Conservation (phyloP, 2,113 vertebrate genomes). For the Perognathus longimembris region DNA sequence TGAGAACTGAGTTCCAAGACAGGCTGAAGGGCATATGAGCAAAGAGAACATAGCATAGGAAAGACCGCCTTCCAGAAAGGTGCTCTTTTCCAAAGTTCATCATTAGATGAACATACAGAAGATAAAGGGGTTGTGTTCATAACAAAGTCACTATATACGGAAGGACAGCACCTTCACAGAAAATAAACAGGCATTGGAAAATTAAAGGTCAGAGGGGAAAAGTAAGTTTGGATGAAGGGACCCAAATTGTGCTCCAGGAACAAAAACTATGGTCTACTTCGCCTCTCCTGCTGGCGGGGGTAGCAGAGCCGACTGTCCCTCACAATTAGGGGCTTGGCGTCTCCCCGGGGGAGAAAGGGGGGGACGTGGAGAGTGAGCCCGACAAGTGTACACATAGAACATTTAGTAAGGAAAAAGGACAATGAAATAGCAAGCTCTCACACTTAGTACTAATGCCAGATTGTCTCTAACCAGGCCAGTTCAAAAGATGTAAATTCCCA, state of each 20-base stretch:
- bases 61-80: too few species aligned
- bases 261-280: conserved; percentile 32
- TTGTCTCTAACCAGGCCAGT: not conserved
- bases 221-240: not conserved
- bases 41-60: not conserved
- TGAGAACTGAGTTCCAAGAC: not conserved
- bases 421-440: not conserved
- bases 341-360: too few species aligned
- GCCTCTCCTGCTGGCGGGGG: too few species aligned
- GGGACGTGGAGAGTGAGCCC: too few species aligned
- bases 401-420: not conserved
- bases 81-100: too few species aligned
- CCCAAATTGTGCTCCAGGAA: not conserved
- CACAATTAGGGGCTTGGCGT: too few species aligned
- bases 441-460: not conserved
- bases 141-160: not conserved
- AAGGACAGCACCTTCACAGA: not conserved
- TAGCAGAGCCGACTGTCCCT: too few species aligned
- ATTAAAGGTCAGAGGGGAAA: not conserved
- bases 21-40: not conserved
- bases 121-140: too few species aligned
- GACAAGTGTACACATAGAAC: too few species aligned
- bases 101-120: not conserved
- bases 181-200: not conserved
- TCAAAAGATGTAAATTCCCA: conserved; percentile 18